These are phyloP conservation scores for Albula glossodonta DNA, from an alignment of 2,113 vertebrate genomes.

Conservation along the genomic window DNA sequence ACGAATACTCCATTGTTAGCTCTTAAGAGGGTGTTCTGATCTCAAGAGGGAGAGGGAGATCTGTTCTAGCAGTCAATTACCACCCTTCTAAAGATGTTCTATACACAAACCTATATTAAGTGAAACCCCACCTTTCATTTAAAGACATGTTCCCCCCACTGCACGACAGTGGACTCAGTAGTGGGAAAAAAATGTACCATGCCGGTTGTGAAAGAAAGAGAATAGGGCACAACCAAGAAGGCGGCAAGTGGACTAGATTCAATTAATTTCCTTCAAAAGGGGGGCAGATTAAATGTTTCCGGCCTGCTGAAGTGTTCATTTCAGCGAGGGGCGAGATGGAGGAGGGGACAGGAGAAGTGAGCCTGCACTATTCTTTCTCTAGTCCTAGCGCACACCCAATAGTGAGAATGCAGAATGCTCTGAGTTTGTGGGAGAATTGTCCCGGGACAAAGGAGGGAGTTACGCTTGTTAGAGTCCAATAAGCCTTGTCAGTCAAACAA, in stretches of 20 bases:
- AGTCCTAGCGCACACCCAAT: slow-evolving; percentile 91
- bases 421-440: slow-evolving; percentile 99
- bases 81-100: slow-evolving; percentile 48
- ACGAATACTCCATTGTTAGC: slow-evolving; percentile 30
- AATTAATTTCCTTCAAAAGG: slow-evolving; percentile 97
- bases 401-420: slow-evolving; percentile 94
- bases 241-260: slow-evolving; percentile 90
- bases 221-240: slow-evolving; percentile 72
- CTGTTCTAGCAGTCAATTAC: slow-evolving; percentile 60
- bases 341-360: slow-evolving; percentile 66
- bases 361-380: slow-evolving; percentile 86
- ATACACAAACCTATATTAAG: slow-evolving; percentile 46
- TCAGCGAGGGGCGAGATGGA: slow-evolving; percentile 81
- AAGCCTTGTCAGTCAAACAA: slow-evolving; percentile 99
- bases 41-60: slow-evolving; percentile 33
- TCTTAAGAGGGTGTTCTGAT: slow-evolving; percentile 34
- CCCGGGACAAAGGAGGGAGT: slow-evolving; percentile 89
- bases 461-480: slow-evolving; percentile 99
- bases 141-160: slow-evolving; percentile 62
- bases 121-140: slow-evolving; percentile 56
- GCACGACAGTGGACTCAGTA: neutral
- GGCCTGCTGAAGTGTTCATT: slow-evolving; percentile 97
- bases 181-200: slow-evolving; percentile 41
- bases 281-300: slow-evolving; percentile 99
- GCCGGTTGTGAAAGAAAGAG: slow-evolving; percentile 60